phyloP scores from a whole-genome alignment of 2,888 invertebrate genomes.

The Eucriotettix oculatus region DNA sequence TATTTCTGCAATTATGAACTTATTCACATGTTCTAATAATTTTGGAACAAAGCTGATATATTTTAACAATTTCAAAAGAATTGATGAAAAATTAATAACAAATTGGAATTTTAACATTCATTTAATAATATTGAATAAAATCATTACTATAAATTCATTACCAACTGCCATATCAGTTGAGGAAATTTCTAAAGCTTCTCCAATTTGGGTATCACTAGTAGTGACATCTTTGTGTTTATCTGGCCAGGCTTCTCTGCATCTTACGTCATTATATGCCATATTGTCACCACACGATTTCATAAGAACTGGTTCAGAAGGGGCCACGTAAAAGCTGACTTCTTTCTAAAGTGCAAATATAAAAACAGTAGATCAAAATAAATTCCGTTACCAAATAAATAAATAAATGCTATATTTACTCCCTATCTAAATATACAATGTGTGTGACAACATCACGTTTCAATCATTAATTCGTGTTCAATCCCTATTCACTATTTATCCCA shows the following conservation, averaged over 20 bases:
- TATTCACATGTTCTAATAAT: too few relatives aligned
- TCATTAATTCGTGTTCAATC: too few relatives aligned
- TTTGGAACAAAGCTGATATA: too few relatives aligned
- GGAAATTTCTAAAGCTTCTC: slow-evolving; percentile 11
- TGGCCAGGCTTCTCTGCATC: slow-evolving; percentile 4
- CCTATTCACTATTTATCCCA: too few relatives aligned
- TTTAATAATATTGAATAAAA: neutral
- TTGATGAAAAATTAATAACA: neutral
- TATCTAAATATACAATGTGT: too few relatives aligned
- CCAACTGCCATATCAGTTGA: slow-evolving; percentile 12
- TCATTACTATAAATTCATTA: neutral
- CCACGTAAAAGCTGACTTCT: slow-evolving; percentile 30
- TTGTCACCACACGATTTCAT: neutral
- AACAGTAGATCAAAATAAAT: neutral
- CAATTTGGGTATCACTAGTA: neutral
- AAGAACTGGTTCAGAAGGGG: slow-evolving; percentile 19
- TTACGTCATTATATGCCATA: slow-evolving; percentile 2
- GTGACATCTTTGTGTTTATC: slow-evolving; percentile 4
- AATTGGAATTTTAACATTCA: neutral
- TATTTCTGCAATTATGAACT: too few relatives aligned
- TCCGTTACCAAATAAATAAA: too few relatives aligned
- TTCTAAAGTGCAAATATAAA: slow-evolving; percentile 22
- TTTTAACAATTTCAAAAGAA: too few relatives aligned
- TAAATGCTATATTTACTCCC: too few relatives aligned
- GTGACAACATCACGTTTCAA: too few relatives aligned